Base-by-base conservation (phyloP, 2,888 invertebrate genomes). In the Tenthredo livida region DNA sequence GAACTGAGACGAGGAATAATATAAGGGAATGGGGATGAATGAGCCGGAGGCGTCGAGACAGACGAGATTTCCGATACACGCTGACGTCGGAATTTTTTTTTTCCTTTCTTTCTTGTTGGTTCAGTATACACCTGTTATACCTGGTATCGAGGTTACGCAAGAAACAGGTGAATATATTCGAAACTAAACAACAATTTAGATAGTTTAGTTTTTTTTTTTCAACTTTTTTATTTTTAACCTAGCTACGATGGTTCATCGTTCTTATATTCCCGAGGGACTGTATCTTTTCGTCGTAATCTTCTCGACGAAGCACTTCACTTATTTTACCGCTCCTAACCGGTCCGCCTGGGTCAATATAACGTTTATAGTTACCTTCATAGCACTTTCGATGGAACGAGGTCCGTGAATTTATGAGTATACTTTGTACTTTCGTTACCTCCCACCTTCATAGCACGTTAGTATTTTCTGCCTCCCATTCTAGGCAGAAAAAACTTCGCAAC, bases 1-100 rank as follows among this genome's bases (percentile, higher is more conserved):
- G 9, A 70, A 25, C 29, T n/a, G 70, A 40, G 47, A 75, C 12
- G 47, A 75, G 25, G 15, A 47, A n/a, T 4, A n/a, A n/a, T n/a
- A n/a, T n/a, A 43, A 72, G 4, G 40, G 47, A 75, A 75, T 43
- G 75, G 75, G 47, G 15, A 47, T 75, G 75, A 25, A 43, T 75
- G 75, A 43, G 43, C 75, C 47, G 43, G 43, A 47, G 75, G 75
- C 75, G 25, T 47, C 47, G 75, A 75, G 25, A 70, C 37, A n/a
- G 70, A 70, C 33, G n/a, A 70, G 70, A 70, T 40, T 70, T 40
- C 17, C 70, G 37, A 70, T 70, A n/a, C 15, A 70, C 70, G 70
- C 29, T 70, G 70, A 37, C 70, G n/a, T 70, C n/a, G 40, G 37
- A 0, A 0, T 29, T 29, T n/a, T 25, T 47, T 47, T 47, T 43